These are phyloP conservation scores for Phodopus roborovskii DNA, from an alignment of 2,113 vertebrate species.

Conservation along the genomic window DNA sequence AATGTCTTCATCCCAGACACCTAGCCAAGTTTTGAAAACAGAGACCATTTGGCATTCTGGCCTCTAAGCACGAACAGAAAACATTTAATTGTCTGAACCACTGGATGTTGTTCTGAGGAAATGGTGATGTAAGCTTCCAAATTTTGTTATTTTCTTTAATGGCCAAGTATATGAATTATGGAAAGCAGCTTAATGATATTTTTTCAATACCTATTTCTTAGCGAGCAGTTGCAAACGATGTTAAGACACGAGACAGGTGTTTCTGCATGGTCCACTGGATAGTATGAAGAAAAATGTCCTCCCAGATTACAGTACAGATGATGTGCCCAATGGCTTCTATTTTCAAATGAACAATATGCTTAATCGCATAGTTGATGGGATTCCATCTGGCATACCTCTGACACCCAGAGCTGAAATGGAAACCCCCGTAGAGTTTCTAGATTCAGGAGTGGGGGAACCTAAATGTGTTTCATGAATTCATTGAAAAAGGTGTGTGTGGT, in stretches of 20 bases:
- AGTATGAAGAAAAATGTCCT: conserved; percentile 78
- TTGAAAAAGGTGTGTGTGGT: conserved; percentile 65
- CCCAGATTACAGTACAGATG: conserved; percentile 69
- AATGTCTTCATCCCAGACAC: not conserved
- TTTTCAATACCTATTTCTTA: conserved; percentile 77
- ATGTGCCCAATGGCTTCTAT: conserved; percentile 64
- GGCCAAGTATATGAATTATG: conserved; percentile 53
- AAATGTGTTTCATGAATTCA: conserved; percentile 59
- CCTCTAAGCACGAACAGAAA: not conserved
- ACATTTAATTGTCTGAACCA: not conserved
- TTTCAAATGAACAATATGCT: conserved; percentile 76
- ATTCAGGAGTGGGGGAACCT: conserved; percentile 20
- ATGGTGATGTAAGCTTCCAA: not conserved
- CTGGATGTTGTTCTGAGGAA: not conserved
- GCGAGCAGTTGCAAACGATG: conserved; percentile 71
- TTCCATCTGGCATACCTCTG: conserved; percentile 71
- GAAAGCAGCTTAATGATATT: conserved; percentile 75
- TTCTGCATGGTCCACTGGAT: conserved; percentile 66
- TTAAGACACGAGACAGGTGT: conserved; percentile 74
- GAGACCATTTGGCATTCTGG: not conserved
- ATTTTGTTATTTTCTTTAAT: conserved; percentile 55
- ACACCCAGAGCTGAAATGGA: conserved; percentile 55
- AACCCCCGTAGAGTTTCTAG: conserved; percentile 44
- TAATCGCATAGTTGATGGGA: conserved; percentile 47
- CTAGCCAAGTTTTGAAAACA: not conserved